Evolutionary conservation across 2,888 invertebrate species (phyloP), one percentile per base, ranked within the genome.

Genomic region (Coecobrya sp.): DNA sequence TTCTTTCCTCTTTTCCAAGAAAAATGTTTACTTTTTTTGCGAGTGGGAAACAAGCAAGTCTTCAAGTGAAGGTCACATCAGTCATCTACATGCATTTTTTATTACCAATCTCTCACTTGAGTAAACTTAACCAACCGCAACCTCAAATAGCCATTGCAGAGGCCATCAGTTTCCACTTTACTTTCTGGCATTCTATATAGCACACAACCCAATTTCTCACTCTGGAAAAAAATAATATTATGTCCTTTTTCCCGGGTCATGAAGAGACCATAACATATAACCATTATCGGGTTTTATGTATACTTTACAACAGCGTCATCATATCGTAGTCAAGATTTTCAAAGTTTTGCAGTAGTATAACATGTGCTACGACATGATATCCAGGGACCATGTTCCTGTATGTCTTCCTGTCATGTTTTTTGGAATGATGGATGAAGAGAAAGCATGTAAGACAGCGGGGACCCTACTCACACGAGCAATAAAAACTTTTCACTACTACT

Each of bases 401-500:
- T 82, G 82, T 81, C 81, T 55, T 55, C 55, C 30, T 59, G 82
- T 82, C 82, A 59, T 59, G 27, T 59, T 82, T 36, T 25, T 65
- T 30, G 55, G 55, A 55, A 82, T 82, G 82, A 82, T 82, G 59
- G 19, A 82, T 82, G 59, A 82, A 62, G 30, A 30, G 82, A 59
- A 65, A 65, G 27, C 65, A 65, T 25, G 52, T 27, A 49, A 19
- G 81, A 81, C 81, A 81, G 81, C 65, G 22, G 65, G 52, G 30
- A n/a, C 81, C 27, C 59, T 16, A 45, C 49, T 11, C 27, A 13
- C 3, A 49, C 13, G 36, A n/a, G 36, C 36, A 36, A 36, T 25
- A 82, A 82, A 82, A 27, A 82, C 36, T 36, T 82, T 82, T 82
- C 82, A 82, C 36, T 36, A 62, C 59, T 62, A 62, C 59, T 16